Base-by-base conservation (phyloP, 1,140 invertebrate species). In the Euwallacea similis region DNA sequence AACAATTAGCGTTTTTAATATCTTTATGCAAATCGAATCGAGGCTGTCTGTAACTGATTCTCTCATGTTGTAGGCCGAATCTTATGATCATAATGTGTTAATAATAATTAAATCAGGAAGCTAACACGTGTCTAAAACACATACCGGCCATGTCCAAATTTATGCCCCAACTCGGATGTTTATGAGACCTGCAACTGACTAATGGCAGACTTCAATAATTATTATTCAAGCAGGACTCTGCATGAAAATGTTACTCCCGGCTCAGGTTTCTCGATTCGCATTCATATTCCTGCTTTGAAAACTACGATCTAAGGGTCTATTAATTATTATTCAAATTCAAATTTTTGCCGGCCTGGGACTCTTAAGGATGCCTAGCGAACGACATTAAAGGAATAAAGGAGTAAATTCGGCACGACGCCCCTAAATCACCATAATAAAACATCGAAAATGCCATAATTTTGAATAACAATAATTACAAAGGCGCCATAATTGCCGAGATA, bases 391-490 rank as follows among this genome's bases (percentile, higher is more conserved):
- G 75, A 73, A 75, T 74, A 76, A 75, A 53, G 67, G 72, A 74
- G 64, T 72, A 77, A 74, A 76, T 71, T 69, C 43, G 55, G 69
- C 62, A 69, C 73, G 43, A 69, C 71, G 68, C 21, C 69, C 75
- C 75, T 74, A 77, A 79, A 79, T 78, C 75, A 77, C 75, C 77
- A 78, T 79, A 79, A 79, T 79, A 79, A 79, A 79, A 79, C 76
- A 79, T 75, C 77, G 74, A 76, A 76, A 77, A 78, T 78, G 78
- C 77, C 78, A 79, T 79, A 79, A 79, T 79, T 79, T 79, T 78
- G 78, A 79, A 79, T 79, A 79, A 79, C 78, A 79, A 79, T 79
- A 79, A 79, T 79, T 79, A 79, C 75, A 77, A 78, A 77, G 73
- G 76, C 75, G 69, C 76, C 72, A 80, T 80, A 80, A 80, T 80